phyloP scores from a whole-genome alignment of 1,140 invertebrate species.

The Drosophila busckii region DNA sequence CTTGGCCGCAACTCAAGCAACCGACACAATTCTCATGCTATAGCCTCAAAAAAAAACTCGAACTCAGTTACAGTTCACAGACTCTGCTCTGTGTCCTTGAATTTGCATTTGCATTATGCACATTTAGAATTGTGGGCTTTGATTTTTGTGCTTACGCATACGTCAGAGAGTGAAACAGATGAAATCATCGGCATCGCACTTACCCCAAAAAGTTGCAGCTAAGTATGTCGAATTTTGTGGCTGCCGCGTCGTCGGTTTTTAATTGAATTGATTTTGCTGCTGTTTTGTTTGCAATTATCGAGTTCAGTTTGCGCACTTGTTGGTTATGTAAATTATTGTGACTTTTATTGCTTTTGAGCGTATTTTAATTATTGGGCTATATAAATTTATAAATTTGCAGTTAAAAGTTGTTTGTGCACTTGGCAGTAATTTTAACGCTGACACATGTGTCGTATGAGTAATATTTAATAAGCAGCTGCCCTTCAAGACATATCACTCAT shows the following conservation, averaged over 20 bases:
- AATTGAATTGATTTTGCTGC: conserved; percentile 22
- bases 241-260: conserved; percentile 12
- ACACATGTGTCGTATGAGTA: conserved; percentile 60
- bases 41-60: too few relatives aligned
- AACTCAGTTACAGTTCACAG: background rate
- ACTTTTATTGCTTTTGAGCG: conserved; percentile 50
- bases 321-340: conserved; percentile 46
- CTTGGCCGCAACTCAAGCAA: too few relatives aligned
- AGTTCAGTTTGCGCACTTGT: conserved; percentile 9
- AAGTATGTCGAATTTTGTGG: conserved; percentile 3
- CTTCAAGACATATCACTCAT: conserved; percentile 52
- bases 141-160: conserved; percentile 25
- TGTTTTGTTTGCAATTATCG: conserved; percentile 4
- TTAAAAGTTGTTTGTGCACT: conserved; percentile 19
- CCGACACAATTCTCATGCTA: too few relatives aligned
- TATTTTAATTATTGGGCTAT: conserved; percentile 32
- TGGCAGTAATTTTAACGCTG: conserved; percentile 29
- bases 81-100: conserved; percentile 41
- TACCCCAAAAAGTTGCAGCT: conserved; percentile 19
- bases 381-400: conserved; percentile 23
- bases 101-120: conserved; percentile 67
- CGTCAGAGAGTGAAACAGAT: conserved; percentile 14
- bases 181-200: conserved; percentile 16
- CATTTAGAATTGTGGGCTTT: conserved; percentile 43
- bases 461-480: conserved; percentile 67